A percentile compares a stretch with the other conserved stretches of the same genome.
Conservation (phyloP, 2,888 invertebrate genomes). For the Oligia latruncula region DNA sequence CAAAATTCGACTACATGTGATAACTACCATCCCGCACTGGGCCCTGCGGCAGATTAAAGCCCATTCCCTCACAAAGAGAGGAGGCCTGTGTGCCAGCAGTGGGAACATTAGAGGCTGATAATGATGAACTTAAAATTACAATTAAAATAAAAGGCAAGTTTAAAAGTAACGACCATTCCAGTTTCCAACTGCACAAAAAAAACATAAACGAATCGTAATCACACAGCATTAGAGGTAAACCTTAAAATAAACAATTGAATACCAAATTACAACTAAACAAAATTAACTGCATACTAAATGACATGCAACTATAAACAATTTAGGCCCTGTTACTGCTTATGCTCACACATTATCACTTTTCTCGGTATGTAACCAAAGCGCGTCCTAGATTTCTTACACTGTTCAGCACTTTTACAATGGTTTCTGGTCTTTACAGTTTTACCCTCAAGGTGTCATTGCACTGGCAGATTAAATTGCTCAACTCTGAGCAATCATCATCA, state of each 20-base stretch:
- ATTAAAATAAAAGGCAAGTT: neutral
- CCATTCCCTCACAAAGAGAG: too few species aligned
- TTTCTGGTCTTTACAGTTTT: slow-evolving; percentile 55
- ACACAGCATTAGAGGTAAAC: slow-evolving; percentile 12
- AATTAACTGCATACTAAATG: slow-evolving; percentile 47
- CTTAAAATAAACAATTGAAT: slow-evolving; percentile 36
- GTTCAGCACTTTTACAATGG: slow-evolving; percentile 58
- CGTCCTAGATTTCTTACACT: slow-evolving; percentile 59
- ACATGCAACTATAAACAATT: slow-evolving; percentile 44
- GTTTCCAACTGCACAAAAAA: slow-evolving; percentile 14
- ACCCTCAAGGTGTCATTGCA: slow-evolving; percentile 33
- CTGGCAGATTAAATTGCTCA: slow-evolving; percentile 10
- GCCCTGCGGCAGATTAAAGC: too few species aligned
- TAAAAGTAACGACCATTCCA: neutral
- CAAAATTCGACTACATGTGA: neutral
- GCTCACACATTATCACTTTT: slow-evolving; percentile 54
- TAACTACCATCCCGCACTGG: neutral
- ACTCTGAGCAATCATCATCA: neutral
- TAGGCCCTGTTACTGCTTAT: slow-evolving; percentile 35
- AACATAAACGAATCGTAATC: slow-evolving; percentile 7
- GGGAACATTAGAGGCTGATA: neutral
- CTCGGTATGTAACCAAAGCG: slow-evolving; percentile 47
- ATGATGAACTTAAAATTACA: neutral
- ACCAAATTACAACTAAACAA: slow-evolving; percentile 38
- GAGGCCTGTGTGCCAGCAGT: too few species aligned